Base-by-base conservation (phyloP, 2,113 vertebrate species). In the Siniperca chuatsi region DNA sequence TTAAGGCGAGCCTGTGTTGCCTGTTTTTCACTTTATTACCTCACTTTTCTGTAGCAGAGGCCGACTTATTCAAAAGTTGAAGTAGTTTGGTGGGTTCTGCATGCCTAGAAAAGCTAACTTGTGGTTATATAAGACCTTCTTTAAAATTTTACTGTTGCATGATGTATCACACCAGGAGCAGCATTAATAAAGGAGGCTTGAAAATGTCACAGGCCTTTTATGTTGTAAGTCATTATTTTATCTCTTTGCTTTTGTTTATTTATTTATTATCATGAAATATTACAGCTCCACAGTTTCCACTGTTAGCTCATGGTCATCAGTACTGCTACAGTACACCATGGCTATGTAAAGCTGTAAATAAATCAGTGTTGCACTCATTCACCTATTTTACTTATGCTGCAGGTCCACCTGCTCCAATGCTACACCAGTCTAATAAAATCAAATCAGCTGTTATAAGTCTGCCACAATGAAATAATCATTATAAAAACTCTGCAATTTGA, bases 1-100 rank as follows among this genome's bases (percentile, higher is more conserved):
- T 78, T 33, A 75, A 83, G 76, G 13, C 37, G 0, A 70, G 73
- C 40, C 44, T 18, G 20, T 64, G 69, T 77, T 79, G 37, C 25
- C 54, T 71, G 66, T 86, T 80, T 84, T 83, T 78, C 33, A 62
- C 81, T 79, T 85, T 68, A 75, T 83, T 85, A 88, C 83, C 74
- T 85, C 75, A 58, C 16, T 72, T 83, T 82, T 78, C 62, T 58
- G 40, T 33, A 29, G 64, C 70, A 11, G 20, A 82, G 60, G 37
- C 35, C 4, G 46, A 44, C 23, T 68, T 57, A 11, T 61, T 78
- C 64, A 68, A 52, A 83, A 78, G 74, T 83, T 74, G 13, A 40
- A 78, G 57, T 7, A 50, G 55, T 69, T 67, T 77, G 46, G 18
- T 81, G 23, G 33, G 57, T n/a, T 81, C 35, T 54, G 29, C 23